Evolutionary conservation across 2,113 vertebrate genomes (phyloP).

Genomic region (Vanacampus margaritifer): DNA sequence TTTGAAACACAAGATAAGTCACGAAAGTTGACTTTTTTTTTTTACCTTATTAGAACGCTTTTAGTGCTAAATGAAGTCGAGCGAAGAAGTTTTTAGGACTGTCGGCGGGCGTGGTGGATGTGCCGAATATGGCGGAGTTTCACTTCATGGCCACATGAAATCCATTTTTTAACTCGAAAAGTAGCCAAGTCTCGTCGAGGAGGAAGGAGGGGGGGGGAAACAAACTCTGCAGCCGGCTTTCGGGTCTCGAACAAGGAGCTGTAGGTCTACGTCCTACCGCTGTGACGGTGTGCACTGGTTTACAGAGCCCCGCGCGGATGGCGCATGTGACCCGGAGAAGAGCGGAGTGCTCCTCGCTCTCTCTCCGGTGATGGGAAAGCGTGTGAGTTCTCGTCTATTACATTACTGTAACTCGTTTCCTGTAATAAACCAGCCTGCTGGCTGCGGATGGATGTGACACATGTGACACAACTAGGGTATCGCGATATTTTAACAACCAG

Average conservation of each 20-base stretch:
- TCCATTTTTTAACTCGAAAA: not conserved
- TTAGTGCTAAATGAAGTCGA: conserved; percentile 32
- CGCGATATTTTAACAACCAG: conserved; percentile 1
- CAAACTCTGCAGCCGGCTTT: not conserved
- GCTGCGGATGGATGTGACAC: conserved; percentile 31
- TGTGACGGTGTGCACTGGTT: not conserved
- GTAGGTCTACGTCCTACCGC: not conserved
- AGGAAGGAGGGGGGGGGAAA: not conserved
- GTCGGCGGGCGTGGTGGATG: conserved; percentile 63
- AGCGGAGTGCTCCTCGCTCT: not conserved
- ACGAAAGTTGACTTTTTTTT: conserved; percentile 4
- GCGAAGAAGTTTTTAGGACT: conserved; percentile 38
- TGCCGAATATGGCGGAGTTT: conserved; percentile 65
- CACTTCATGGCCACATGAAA: conserved; percentile 36
- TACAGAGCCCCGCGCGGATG: not conserved
- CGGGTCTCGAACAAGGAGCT: not conserved
- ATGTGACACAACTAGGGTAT: not conserved
- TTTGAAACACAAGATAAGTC: not conserved
- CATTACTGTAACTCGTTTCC: conserved; percentile 58
- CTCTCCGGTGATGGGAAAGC: conserved; percentile 55
- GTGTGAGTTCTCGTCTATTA: conserved; percentile 47
- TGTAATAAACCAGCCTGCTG: conserved; percentile 22
- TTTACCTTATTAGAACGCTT: conserved; percentile 24
- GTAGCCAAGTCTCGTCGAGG: not conserved
- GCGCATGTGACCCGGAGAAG: conserved; percentile 2